These are phyloP conservation scores for Orthonychiurus folsomi DNA, from an alignment of 2,888 invertebrate species.

Conservation along the genomic window DNA sequence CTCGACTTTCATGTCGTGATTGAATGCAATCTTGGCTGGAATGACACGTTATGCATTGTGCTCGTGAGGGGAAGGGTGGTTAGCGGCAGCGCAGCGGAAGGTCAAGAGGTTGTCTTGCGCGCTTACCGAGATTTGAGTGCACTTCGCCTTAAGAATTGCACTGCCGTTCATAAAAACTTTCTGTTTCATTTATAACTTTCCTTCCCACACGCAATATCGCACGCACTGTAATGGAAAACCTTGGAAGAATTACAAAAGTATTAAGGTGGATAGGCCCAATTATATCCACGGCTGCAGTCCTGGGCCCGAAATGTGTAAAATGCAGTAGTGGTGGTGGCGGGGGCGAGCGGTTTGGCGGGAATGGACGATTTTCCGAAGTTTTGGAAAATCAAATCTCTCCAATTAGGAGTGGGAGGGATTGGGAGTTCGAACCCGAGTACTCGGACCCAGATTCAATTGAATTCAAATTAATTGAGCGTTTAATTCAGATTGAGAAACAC, in stretches of 20 bases:
- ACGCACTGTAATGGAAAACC: not conserved
- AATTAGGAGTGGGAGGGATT: not conserved
- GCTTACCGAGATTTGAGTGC: not conserved
- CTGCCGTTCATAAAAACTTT: no score
- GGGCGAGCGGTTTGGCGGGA: not conserved
- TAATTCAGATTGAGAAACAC: slow-evolving; percentile 10
- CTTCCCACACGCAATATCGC: not conserved
- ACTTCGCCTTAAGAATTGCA: not conserved
- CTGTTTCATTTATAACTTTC: not conserved
- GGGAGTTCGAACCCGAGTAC: not conserved
- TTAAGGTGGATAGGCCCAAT: not conserved
- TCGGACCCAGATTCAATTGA: not conserved
- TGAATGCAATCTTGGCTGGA: no score
- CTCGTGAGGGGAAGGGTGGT: no score
- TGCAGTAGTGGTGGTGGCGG: not conserved
- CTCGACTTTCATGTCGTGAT: not conserved
- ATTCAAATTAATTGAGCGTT: slow-evolving; percentile 7
- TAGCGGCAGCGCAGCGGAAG: no score
- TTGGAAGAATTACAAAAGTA: not conserved
- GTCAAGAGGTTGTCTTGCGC: not conserved
- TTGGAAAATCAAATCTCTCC: no score
- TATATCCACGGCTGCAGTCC: not conserved
- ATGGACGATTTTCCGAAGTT: no score
- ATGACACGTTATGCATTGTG: no score
- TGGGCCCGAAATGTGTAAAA: not conserved